Conservation (phyloP, 2,797 vertebrate species). For the Ibycter americanus region DNA sequence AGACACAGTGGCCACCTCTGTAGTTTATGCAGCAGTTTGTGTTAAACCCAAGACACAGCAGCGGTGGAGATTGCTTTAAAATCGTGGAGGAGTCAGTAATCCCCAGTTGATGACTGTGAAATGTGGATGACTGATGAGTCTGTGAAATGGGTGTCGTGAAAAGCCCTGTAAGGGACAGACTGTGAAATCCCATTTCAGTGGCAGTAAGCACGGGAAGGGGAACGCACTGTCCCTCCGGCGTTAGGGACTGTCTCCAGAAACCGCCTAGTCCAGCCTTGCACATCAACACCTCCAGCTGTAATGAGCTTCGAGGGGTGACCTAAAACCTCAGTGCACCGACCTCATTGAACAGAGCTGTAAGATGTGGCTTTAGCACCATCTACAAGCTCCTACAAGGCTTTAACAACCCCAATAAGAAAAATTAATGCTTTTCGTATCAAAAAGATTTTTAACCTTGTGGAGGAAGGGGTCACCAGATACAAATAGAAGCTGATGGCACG, state of each 20-base stretch:
- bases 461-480: background rate
- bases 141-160: background rate
- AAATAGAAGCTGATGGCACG: background rate
- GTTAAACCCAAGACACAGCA: background rate
- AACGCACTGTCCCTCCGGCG: background rate
- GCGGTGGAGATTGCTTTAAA: background rate
- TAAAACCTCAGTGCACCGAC: background rate
- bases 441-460: background rate
- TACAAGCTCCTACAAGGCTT: background rate
- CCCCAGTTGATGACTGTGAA: background rate
- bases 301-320: background rate
- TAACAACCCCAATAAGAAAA: background rate
- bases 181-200: fast-evolving
- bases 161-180: background rate
- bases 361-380: background rate
- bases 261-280: background rate
- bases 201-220: background rate
- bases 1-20: background rate
- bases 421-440: background rate
- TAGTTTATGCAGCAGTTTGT: background rate
- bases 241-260: background rate
- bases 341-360: background rate
- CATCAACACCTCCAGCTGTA: background rate
- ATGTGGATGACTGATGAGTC: background rate
- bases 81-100: background rate